Conservation (phyloP, 2,888 invertebrate genomes). For the Drosophila vallismaia region DNA sequence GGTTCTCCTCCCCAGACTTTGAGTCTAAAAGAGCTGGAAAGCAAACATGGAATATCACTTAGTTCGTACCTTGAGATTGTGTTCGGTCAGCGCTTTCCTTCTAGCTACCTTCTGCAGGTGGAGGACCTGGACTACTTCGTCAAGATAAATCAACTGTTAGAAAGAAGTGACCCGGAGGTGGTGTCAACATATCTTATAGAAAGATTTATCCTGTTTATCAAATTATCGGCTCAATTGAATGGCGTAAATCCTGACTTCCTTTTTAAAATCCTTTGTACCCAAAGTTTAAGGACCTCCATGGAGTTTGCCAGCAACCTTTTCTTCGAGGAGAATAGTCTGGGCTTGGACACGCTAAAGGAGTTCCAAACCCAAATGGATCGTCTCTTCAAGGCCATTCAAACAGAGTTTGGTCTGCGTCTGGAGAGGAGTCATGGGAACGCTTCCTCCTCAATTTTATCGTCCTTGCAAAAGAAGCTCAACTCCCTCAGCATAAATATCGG, state of each 20-base stretch:
- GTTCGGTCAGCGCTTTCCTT: too few species aligned
- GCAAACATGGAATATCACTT: background rate
- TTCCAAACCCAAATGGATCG: background rate
- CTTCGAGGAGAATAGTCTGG: background rate
- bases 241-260: too few species aligned
- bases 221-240: background rate
- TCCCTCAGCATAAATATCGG: background rate
- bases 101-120: too few species aligned
- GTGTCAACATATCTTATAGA: background rate
- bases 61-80: background rate
- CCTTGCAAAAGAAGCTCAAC: background rate
- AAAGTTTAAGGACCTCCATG: background rate
- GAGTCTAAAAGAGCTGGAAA: background rate
- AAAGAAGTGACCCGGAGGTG: background rate
- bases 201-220: background rate
- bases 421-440: background rate
- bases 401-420: background rate
- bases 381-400: background rate
- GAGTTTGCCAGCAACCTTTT: background rate
- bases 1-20: background rate
- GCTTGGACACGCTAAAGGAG: background rate
- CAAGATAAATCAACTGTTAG: background rate
- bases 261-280: background rate
- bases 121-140: background rate
- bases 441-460: background rate